Base-by-base conservation (phyloP, 2,797 vertebrate genomes). In the Streptopelia turtur region DNA sequence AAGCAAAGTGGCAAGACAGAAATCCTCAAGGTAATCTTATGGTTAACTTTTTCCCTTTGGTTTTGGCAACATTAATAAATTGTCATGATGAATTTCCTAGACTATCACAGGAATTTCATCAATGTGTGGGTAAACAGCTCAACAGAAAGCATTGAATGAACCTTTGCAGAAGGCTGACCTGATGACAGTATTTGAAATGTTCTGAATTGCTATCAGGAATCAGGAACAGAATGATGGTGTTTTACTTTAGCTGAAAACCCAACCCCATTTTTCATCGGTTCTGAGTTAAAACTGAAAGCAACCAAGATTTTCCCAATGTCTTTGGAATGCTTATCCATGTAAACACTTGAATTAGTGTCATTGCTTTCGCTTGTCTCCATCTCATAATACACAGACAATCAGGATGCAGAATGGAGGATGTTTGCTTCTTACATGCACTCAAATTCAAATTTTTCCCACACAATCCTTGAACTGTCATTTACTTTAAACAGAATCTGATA, bases 131-230 rank as follows among this genome's bases (percentile, higher is more conserved):
- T 35, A 72, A 79, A 8, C 6, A 70, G 76, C 39, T 61, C 20
- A 47, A 10, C 15, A 69, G 37, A 65, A 16, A 0, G 1, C 0
- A 0, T 0, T 84, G 64, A 82, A 59, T 25, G n/a, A 74, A 2
- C 9, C 28, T 75, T 93, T 0, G 0, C 3, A 17, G 23, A 13
- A 72, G 10, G 7, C 8, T 68, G 55, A 25, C 23, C 39, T 52
- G 16, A 30, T 56, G 33, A 17, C 24, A 63, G 6, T n/a, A 11
- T 28, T 81, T 85, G 63, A 55, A 55, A 68, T 39, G 3, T 39
- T 21, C 18, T 47, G 21, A 28, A 6, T 83, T 68, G n/a, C 20
- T 33, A 31, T 17, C 30, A 39, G 49, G 12, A 71, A 25, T 20
- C 14, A 1, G 27, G 23, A 69, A 23, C 24, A 69, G 31, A 65